Percentiles rank a stretch among this genome's conserved stretches.
These are phyloP conservation scores for Cricetomys ansorgei DNA, from an alignment of 2,113 vertebrate genomes.

Conservation along the genomic window DNA sequence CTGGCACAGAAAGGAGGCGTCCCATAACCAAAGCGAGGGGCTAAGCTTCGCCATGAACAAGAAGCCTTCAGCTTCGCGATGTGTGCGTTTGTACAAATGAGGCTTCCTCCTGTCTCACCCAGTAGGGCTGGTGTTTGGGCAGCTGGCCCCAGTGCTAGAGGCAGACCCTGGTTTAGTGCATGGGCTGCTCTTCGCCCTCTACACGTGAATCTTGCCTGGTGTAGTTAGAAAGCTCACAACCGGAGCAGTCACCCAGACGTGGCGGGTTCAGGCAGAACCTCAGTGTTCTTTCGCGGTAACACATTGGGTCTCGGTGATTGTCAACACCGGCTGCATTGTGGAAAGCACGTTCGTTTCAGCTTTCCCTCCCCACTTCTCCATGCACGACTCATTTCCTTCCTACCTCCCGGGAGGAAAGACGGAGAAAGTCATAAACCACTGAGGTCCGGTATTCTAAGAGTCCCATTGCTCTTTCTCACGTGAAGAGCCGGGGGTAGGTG, in stretches of 20 bases:
- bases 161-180: neutral
- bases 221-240: neutral
- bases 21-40: neutral
- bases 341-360: neutral
- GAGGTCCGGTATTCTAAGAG: neutral
- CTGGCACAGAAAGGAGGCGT: neutral
- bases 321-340: neutral
- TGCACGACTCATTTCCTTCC: neutral
- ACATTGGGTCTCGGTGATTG: neutral
- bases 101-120: neutral
- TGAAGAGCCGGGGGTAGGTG: neutral
- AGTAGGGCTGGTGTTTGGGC: neutral
- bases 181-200: neutral
- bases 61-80: neutral
- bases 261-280: neutral
- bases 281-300: neutral
- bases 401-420: neutral
- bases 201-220: too few species aligned
- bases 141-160: neutral
- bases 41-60: neutral
- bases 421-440: neutral
- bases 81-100: neutral
- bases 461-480: constrained; percentile 1
- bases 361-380: neutral
- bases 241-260: neutral